phyloP scores from a whole-genome alignment of 2,888 invertebrate species.

The Netelia melanura region DNA sequence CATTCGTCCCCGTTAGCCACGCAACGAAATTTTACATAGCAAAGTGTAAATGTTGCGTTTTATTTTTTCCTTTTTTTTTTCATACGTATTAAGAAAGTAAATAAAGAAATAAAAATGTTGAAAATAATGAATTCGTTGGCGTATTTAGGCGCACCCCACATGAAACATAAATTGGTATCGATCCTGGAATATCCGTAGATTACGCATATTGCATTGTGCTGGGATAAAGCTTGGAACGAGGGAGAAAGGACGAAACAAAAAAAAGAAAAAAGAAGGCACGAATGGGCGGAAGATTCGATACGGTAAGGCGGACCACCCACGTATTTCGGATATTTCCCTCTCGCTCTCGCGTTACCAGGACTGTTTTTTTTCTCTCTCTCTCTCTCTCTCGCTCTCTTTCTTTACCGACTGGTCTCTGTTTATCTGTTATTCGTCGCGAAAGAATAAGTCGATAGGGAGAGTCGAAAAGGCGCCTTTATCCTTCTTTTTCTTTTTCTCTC shows the following conservation, averaged over 20 bases:
- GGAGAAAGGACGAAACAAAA: conserved; percentile 7
- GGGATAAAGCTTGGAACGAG: conserved; percentile 1
- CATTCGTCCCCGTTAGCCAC: too few species aligned
- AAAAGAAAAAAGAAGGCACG: background rate
- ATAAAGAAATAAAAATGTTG: background rate
- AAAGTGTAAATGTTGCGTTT: too few species aligned
- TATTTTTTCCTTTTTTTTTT: too few species aligned
- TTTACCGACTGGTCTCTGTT: conserved; percentile 12
- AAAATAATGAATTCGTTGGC: too few species aligned
- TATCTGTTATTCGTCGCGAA: conserved; percentile 22
- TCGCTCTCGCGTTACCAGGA: background rate
- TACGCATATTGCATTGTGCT: conserved; percentile 5
- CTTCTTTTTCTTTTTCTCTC: background rate
- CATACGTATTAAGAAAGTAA: too few species aligned
- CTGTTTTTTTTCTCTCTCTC: conserved; percentile 20
- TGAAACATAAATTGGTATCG: conserved; percentile 8
- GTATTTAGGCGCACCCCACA: too few species aligned
- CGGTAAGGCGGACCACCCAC: conserved; percentile 47
- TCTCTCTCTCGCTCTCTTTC: conserved; percentile 2
- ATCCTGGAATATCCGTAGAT: conserved; percentile 31
- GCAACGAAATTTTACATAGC: too few species aligned
- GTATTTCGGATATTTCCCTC: conserved; percentile 25
- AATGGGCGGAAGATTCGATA: conserved; percentile 11
- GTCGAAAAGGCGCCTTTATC: conserved; percentile 11
- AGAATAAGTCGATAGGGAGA: conserved; percentile 32